phyloP scores from a whole-genome alignment of 2,797 vertebrate species.

The Bradypodion pumilum region DNA sequence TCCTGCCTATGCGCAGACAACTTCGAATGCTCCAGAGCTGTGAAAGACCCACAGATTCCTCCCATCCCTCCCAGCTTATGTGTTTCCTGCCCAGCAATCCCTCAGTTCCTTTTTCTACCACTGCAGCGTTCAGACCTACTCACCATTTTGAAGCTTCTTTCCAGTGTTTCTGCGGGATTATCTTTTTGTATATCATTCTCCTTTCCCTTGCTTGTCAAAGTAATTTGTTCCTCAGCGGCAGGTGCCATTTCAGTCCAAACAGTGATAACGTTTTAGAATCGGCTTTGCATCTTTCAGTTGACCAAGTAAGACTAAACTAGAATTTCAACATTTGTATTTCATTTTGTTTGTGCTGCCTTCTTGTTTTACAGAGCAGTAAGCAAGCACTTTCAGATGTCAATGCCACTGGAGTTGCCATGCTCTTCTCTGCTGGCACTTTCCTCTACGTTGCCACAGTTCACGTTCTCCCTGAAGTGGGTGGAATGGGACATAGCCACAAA shows the following conservation, averaged over 20 bases:
- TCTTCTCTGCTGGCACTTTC: conserved; percentile 98
- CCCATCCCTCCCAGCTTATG: too few species aligned
- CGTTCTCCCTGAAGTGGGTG: conserved; percentile 96
- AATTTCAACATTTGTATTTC: neutral
- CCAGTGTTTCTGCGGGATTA: too few species aligned
- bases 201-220: neutral
- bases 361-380: conserved; percentile 91
- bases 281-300: neutral
- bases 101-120: too few species aligned
- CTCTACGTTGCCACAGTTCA: conserved; percentile 98
- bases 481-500: conserved; percentile 90
- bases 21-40: too few species aligned
- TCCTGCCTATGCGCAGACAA: too few species aligned
- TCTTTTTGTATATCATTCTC: too few species aligned
- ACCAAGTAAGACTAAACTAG: neutral
- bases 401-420: conserved; percentile 97
- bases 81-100: too few species aligned
- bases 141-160: too few species aligned
- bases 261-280: neutral
- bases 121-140: too few species aligned
- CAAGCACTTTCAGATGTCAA: conserved; percentile 96
- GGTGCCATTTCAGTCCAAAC: neutral
- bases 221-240: neutral
- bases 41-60: too few species aligned
- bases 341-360: neutral